Evolutionary conservation across 2,113 vertebrate species (phyloP).

Genomic region (Lota lota): DNA sequence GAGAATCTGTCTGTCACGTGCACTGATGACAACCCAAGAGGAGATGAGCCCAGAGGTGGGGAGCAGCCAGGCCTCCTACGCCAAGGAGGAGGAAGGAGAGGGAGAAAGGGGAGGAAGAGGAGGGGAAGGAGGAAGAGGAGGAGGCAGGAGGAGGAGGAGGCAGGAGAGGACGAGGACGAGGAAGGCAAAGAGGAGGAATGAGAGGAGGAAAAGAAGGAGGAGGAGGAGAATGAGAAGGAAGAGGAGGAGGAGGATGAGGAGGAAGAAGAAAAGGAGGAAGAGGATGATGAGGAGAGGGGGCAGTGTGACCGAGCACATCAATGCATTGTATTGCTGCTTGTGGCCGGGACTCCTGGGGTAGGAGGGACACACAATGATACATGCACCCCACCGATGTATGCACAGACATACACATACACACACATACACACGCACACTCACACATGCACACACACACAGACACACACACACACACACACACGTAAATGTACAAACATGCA

Average conservation of each 20-base stretch:
- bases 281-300: conserved; percentile 4
- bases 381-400: background rate
- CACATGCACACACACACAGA: conserved; percentile 10
- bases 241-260: background rate
- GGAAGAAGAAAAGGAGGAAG: background rate
- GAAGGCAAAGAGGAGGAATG: too few relatives aligned
- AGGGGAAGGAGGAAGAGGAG: too few relatives aligned
- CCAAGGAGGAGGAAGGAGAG: too few relatives aligned
- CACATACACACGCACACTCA: conserved; percentile 22
- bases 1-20: background rate
- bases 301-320: conserved; percentile 41
- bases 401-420: background rate
- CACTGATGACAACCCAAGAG: background rate
- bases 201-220: too few relatives aligned
- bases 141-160: too few relatives aligned
- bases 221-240: background rate
- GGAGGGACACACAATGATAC: background rate
- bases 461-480: background rate
- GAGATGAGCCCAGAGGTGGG: background rate
- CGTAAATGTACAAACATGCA: too few relatives aligned
- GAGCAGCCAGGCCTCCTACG: background rate
- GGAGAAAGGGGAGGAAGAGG: too few relatives aligned
- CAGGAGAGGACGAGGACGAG: too few relatives aligned
- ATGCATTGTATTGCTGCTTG: conserved; percentile 43
- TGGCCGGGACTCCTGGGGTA: conserved; percentile 37